phyloP scores from a whole-genome alignment of 2,797 vertebrate genomes.

The Urocyon cinereoargenteus region DNA sequence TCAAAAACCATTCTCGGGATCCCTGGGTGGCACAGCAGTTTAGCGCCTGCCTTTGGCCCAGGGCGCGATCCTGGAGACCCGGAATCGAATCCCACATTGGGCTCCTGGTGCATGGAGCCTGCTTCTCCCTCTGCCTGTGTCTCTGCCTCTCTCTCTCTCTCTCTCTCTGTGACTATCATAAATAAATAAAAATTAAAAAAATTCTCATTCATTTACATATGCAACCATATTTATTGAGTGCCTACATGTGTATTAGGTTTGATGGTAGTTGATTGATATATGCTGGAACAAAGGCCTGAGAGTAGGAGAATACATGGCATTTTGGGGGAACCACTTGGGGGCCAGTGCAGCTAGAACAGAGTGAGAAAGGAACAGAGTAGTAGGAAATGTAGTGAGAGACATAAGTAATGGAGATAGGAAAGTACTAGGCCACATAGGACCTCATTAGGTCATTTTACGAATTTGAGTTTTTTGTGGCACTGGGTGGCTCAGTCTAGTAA shows the following conservation, averaged over 20 bases:
- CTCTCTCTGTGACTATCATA: too few species aligned
- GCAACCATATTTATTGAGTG: background rate
- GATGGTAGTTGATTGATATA: background rate
- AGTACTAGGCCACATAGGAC: background rate
- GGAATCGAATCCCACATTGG: too few species aligned
- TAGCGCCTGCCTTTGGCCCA: too few species aligned
- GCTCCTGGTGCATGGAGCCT: too few species aligned
- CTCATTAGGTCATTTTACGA: background rate
- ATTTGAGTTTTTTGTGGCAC: background rate
- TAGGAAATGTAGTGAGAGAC: background rate
- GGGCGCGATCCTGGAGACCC: too few species aligned
- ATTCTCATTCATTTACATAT: background rate
- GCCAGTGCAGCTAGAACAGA: background rate
- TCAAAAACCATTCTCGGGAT: background rate
- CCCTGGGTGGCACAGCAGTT: too few species aligned
- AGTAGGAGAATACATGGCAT: background rate
- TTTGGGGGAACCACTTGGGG: background rate
- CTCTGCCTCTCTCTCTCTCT: too few species aligned
- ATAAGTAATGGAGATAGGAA: background rate
- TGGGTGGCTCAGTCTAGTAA: background rate
- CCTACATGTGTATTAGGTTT: background rate
- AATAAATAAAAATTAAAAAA: too few species aligned
- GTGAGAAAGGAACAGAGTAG: background rate
- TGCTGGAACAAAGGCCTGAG: background rate
- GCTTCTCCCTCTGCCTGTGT: too few species aligned